Conservation (phyloP, 2,797 vertebrate species). For the Peromyscus aztecus region DNA sequence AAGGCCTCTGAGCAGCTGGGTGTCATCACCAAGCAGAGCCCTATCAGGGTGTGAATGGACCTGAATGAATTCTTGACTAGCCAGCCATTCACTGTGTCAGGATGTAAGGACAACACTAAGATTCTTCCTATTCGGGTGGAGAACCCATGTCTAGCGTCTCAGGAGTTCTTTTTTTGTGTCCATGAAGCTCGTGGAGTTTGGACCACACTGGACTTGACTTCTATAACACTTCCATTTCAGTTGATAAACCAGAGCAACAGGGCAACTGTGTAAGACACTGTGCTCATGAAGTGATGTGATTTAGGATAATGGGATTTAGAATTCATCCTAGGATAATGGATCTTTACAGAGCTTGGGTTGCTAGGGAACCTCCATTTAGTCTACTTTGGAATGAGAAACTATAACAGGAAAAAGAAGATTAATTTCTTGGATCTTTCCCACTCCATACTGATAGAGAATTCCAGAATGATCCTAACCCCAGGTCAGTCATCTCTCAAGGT, state of each 20-base stretch:
- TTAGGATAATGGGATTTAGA: background rate
- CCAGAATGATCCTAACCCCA: background rate
- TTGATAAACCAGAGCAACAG: background rate
- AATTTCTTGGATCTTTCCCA: conserved; percentile 33
- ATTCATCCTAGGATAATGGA: background rate
- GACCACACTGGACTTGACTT: background rate
- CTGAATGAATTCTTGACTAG: background rate
- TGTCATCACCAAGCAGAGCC: background rate
- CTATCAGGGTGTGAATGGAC: background rate
- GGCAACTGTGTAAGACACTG: background rate
- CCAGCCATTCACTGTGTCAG: background rate
- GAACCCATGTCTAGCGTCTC: background rate
- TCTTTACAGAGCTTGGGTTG: background rate
- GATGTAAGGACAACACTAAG: background rate
- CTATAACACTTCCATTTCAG: background rate
- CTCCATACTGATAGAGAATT: background rate
- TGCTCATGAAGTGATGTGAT: background rate
- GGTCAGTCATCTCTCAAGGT: background rate
- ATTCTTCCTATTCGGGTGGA: background rate
- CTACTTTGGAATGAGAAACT: conserved; percentile 10
- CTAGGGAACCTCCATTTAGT: background rate
- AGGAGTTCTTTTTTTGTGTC: background rate
- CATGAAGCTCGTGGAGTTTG: background rate
- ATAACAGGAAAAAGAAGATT: background rate
- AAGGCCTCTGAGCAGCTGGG: background rate